Conservation (phyloP, 2,797 vertebrate species). For the Sternotherus odoratus region DNA sequence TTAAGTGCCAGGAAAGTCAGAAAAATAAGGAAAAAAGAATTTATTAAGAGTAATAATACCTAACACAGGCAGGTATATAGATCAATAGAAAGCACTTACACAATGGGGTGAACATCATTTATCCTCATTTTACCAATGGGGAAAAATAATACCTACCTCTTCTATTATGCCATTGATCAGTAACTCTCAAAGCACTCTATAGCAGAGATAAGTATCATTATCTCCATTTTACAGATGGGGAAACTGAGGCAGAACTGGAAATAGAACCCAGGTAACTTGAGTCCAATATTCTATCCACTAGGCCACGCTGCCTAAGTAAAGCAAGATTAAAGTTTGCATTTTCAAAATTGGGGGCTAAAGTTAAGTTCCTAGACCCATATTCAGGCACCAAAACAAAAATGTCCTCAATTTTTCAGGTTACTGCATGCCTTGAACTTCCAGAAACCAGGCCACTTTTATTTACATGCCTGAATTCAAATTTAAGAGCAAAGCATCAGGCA, state of each 20-base stretch:
- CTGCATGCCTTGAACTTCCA: background rate
- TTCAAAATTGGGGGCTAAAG: background rate
- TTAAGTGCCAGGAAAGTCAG: background rate
- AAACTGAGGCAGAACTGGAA: background rate
- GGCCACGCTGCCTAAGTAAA: background rate
- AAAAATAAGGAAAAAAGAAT: background rate
- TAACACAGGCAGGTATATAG: background rate
- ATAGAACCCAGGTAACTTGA: fast-evolving
- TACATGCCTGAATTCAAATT: background rate
- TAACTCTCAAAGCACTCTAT: background rate
- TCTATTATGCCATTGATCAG: background rate
- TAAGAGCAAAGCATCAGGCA: background rate
- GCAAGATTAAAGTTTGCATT: background rate
- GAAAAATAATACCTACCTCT: background rate
- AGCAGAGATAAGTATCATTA: background rate
- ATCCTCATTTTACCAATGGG: background rate
- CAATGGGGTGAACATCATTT: background rate
- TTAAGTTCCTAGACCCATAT: background rate
- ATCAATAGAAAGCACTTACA: background rate
- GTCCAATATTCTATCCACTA: background rate
- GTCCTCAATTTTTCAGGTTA: background rate
- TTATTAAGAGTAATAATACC: background rate
- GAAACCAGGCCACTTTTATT: conserved; percentile 29
- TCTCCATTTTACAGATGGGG: background rate
- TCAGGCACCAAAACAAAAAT: background rate